Conservation (phyloP, 2,888 invertebrate genomes). For the Eucriotettix oculatus region DNA sequence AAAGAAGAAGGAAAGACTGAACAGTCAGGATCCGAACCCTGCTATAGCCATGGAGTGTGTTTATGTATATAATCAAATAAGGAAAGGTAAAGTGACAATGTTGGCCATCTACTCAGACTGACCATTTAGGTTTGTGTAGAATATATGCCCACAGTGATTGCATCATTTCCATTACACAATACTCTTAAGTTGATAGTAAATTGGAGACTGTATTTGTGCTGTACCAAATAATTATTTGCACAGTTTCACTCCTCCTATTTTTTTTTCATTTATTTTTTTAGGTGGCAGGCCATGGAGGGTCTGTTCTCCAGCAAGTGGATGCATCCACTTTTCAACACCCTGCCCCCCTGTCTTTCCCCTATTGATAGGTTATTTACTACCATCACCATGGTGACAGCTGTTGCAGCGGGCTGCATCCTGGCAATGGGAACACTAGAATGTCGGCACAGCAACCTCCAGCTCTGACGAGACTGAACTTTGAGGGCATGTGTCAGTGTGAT, state of each 20-base stretch:
- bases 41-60: too few species aligned
- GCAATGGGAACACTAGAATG: constrained; percentile 6
- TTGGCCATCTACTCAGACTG: too few species aligned
- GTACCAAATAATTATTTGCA: too few species aligned
- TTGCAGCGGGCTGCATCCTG: constrained; percentile 11
- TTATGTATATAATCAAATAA: too few species aligned
- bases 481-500: neutral
- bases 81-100: too few species aligned
- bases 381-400: neutral
- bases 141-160: too few species aligned
- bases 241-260: neutral
- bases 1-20: too few species aligned
- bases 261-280: neutral
- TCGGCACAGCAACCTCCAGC: neutral
- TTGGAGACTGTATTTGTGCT: too few species aligned
- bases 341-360: neutral
- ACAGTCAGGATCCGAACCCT: too few species aligned
- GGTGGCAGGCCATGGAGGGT: neutral
- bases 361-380: neutral
- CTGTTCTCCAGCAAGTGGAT: neutral
- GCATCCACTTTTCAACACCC: neutral
- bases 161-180: too few species aligned
- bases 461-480: neutral
- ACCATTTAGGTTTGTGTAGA: too few species aligned
- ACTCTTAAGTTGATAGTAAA: too few species aligned